Conservation (phyloP, 1,140 invertebrate genomes). For the Drosophila lowei region DNA sequence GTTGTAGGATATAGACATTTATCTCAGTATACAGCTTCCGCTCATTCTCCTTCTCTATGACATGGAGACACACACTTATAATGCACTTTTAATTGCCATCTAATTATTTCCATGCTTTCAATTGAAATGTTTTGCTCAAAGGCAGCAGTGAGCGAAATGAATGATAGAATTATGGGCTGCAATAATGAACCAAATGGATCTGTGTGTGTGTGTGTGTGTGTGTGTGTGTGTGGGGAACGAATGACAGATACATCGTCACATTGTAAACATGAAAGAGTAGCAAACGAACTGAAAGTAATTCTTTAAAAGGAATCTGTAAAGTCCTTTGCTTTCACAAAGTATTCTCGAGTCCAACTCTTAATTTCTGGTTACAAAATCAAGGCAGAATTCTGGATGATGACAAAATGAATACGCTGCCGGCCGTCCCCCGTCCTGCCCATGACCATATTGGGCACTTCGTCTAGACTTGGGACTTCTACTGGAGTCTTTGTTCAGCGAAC, state of each 20-base stretch:
- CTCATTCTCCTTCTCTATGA: constrained; percentile 16
- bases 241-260: not conserved
- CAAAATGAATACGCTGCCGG: constrained; percentile 11
- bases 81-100: constrained; percentile 69
- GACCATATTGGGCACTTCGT: constrained; percentile 60
- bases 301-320: too few relatives aligned
- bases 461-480: constrained; percentile 58
- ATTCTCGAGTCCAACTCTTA: constrained; percentile 1
- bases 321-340: too few relatives aligned
- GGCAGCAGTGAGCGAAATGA: constrained; percentile 6
- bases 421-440: constrained; percentile 32
- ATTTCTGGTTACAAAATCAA: constrained; percentile 6
- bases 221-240: too few relatives aligned
- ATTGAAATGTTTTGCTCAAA: constrained; percentile 49
- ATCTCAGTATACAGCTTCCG: constrained; percentile 1
- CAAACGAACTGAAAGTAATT: constrained; percentile 1
- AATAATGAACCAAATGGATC: constrained; percentile 6
- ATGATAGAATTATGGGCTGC: not conserved
- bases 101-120: constrained; percentile 72
- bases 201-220: too few relatives aligned
- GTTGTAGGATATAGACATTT: not conserved
- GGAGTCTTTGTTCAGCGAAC: constrained; percentile 58
- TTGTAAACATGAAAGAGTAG: not conserved
- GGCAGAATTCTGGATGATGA: constrained; percentile 23
- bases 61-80: constrained; percentile 25